Conservation (phyloP, 1,140 invertebrate species). For the Antheraea mylitta region DNA sequence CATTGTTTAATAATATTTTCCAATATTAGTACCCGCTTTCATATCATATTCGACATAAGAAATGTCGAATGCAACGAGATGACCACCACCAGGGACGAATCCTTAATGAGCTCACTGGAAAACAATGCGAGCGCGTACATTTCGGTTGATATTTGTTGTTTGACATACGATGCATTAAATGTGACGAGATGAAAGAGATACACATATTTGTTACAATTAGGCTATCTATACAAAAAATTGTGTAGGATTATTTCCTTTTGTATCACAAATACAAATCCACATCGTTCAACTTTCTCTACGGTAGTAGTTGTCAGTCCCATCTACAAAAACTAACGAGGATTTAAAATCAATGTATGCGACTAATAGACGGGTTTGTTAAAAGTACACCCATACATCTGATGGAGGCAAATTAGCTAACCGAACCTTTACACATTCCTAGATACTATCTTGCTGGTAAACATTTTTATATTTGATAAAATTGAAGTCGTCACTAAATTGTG, state of each 20-base stretch:
- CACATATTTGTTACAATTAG: not conserved
- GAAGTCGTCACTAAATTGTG: too few species aligned
- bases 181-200: not conserved
- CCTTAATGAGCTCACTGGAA: slow-evolving; percentile 43
- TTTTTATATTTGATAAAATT: too few species aligned
- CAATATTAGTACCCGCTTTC: not conserved
- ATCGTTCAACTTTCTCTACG: too few species aligned
- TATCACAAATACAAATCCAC: too few species aligned
- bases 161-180: slow-evolving; percentile 34
- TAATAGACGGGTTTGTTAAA: too few species aligned
- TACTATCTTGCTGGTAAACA: too few species aligned
- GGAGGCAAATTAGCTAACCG: too few species aligned
- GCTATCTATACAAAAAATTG: not conserved
- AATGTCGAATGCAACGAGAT: slow-evolving; percentile 1
- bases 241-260: not conserved
- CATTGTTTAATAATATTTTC: not conserved
- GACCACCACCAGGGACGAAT: slow-evolving; percentile 20
- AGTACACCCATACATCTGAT: too few species aligned
- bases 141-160: slow-evolving; percentile 33
- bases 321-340: too few species aligned
- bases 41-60: not conserved
- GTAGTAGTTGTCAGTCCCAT: too few species aligned
- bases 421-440: too few species aligned
- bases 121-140: slow-evolving; percentile 37
- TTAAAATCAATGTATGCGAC: too few species aligned